phyloP scores from a whole-genome alignment of 2,888 invertebrate genomes.

The Neocrepidodera transversa region DNA sequence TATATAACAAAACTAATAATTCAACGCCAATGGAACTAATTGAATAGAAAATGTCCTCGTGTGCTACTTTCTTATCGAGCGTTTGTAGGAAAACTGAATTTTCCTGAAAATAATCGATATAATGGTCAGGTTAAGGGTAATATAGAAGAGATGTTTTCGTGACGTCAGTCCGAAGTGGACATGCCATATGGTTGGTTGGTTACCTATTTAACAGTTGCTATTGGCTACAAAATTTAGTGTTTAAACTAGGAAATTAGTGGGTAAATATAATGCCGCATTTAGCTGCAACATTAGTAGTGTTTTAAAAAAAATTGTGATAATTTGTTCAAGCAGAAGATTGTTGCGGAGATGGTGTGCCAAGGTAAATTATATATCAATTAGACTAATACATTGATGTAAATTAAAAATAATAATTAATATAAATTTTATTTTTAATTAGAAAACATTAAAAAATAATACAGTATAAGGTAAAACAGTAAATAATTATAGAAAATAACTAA shows the following conservation, averaged over 20 bases:
- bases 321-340: not conserved
- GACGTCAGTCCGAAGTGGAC: not conserved
- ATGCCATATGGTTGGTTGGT: not conserved
- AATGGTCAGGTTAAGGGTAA: constrained; percentile 15
- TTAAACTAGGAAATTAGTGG: not conserved
- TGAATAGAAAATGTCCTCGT: not conserved
- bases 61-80: constrained; percentile 30
- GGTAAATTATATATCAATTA: constrained; percentile 12
- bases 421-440: too few species aligned
- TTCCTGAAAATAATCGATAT: constrained; percentile 42
- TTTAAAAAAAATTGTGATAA: too few species aligned
- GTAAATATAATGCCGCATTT: not conserved
- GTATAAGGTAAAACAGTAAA: too few species aligned
- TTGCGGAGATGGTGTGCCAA: constrained; percentile 9
- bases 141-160: constrained; percentile 8
- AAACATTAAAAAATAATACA: too few species aligned
- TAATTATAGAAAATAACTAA: too few species aligned
- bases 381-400: too few species aligned
- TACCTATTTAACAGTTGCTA: constrained; percentile 4
- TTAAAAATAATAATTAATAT: too few species aligned
- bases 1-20: not conserved
- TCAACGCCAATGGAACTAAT: not conserved
- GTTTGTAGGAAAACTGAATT: constrained; percentile 26
- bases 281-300: not conserved
- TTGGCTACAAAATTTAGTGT: constrained; percentile 11